These are phyloP conservation scores for Melanotaenia parkinsoni DNA, from an alignment of 2,797 vertebrate species.

Conservation along the genomic window DNA sequence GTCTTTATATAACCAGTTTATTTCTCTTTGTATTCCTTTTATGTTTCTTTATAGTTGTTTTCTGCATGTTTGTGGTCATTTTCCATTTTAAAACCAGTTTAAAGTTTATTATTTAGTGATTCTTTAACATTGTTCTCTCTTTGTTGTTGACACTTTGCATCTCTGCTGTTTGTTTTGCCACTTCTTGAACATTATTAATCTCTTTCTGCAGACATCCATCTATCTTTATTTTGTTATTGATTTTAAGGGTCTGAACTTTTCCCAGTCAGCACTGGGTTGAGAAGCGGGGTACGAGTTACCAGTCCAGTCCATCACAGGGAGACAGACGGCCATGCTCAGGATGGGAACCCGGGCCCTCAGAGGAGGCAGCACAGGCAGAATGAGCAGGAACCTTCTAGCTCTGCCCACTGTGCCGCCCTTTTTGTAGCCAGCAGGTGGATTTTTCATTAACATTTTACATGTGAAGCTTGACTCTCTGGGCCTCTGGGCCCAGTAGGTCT, in stretches of 20 bases:
- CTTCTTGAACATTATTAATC: not conserved
- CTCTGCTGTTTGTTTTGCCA: not conserved
- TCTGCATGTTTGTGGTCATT: not conserved
- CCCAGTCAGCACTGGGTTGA: not conserved
- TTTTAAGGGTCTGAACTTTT: not conserved
- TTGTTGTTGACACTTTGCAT: not conserved
- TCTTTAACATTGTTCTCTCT: not conserved
- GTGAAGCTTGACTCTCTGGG: no score
- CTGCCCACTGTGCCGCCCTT: not conserved
- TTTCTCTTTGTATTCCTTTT: not conserved
- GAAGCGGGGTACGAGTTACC: not conserved
- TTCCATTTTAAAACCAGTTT: not conserved
- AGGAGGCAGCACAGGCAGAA: not conserved
- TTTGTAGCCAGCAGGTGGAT: not conserved
- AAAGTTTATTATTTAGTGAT: not conserved
- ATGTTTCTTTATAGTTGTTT: not conserved
- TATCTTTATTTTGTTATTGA: not conserved
- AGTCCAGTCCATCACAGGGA: not conserved
- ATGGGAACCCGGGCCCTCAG: not conserved
- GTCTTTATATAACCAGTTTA: not conserved
- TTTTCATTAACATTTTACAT: not conserved
- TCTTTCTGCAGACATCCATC: not conserved
- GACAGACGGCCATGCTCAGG: not conserved
- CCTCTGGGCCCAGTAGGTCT: not conserved
- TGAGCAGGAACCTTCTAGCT: not conserved